Conservation (phyloP, 92 coral and sea anemone species). For the Muricea muricata region DNA sequence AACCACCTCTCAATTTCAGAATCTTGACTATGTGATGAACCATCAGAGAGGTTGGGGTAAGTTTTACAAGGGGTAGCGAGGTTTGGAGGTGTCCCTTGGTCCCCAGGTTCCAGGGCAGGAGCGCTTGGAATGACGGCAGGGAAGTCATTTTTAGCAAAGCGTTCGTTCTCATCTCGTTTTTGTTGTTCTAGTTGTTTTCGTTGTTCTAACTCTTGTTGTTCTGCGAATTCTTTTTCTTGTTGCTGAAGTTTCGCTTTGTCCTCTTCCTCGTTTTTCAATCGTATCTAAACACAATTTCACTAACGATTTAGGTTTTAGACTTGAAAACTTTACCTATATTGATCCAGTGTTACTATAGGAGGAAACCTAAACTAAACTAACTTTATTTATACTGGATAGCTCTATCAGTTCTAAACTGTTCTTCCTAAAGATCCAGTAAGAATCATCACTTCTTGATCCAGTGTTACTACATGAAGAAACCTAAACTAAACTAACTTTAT, state of each 20-base stretch:
- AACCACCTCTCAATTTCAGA: conserved; percentile 67
- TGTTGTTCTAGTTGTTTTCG: conserved; percentile 57
- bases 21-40: conserved; percentile 7
- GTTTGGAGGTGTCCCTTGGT: conserved; percentile 74
- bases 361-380: too few relatives aligned
- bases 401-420: too few relatives aligned
- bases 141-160: conserved; percentile 24
- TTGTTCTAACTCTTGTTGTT: conserved; percentile 70
- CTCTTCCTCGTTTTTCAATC: conserved; percentile 66
- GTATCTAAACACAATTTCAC: neutral
- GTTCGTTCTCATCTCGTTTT: conserved; percentile 56
- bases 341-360: neutral
- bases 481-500: too few relatives aligned
- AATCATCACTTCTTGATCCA: too few relatives aligned
- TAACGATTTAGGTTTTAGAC: too few relatives aligned
- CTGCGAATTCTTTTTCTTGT: conserved; percentile 38
- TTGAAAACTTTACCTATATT: conserved; percentile 4
- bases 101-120: conserved; percentile 39
- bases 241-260: conserved; percentile 51
- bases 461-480: too few relatives aligned
- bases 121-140: conserved; percentile 2
- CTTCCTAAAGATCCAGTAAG: too few relatives aligned
- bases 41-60: conserved; percentile 34
- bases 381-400: too few relatives aligned
- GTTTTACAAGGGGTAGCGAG: conserved; percentile 59